Percentiles rank a stretch among this genome's conserved stretches.
phyloP scores from a whole-genome alignment of 2,888 invertebrate genomes.

The Dexiosoma caninum region DNA sequence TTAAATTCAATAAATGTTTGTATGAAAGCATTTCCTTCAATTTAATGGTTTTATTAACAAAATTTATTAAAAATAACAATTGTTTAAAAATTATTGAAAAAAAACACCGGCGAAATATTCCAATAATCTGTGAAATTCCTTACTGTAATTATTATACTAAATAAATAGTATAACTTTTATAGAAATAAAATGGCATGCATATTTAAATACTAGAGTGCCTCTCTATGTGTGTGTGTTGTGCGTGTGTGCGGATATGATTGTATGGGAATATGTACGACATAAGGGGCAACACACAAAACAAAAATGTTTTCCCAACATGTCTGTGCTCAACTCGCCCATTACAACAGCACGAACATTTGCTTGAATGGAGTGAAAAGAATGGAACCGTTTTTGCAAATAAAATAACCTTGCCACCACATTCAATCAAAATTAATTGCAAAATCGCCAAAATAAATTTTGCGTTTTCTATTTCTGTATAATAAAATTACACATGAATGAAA shows the following conservation, averaged over 20 bases:
- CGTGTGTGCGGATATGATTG: neutral
- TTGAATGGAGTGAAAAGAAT: constrained; percentile 16
- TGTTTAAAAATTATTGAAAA: too few species aligned
- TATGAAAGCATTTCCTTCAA: too few species aligned
- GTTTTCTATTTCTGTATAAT: too few species aligned
- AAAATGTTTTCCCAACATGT: constrained; percentile 17
- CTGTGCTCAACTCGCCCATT: constrained; percentile 38
- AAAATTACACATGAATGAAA: too few species aligned
- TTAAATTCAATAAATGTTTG: too few species aligned
- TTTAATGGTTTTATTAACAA: too few species aligned
- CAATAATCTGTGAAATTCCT: constrained; percentile 36
- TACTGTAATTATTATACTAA: constrained; percentile 1
- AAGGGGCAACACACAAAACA: constrained; percentile 18
- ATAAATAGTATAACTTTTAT: neutral
- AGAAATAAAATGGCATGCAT: constrained; percentile 13
- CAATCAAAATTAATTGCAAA: too few species aligned
- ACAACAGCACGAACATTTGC: constrained; percentile 2
- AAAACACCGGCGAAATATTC: neutral
- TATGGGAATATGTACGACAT: constrained; percentile 21
- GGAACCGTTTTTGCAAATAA: constrained; percentile 28
- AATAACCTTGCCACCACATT: constrained; percentile 11
- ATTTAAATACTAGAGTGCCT: neutral
- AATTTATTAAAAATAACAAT: too few species aligned
- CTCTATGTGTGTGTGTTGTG: neutral
- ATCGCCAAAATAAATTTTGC: too few species aligned